Conservation (phyloP, 2,888 invertebrate species). For the Desoria tigrina region DNA sequence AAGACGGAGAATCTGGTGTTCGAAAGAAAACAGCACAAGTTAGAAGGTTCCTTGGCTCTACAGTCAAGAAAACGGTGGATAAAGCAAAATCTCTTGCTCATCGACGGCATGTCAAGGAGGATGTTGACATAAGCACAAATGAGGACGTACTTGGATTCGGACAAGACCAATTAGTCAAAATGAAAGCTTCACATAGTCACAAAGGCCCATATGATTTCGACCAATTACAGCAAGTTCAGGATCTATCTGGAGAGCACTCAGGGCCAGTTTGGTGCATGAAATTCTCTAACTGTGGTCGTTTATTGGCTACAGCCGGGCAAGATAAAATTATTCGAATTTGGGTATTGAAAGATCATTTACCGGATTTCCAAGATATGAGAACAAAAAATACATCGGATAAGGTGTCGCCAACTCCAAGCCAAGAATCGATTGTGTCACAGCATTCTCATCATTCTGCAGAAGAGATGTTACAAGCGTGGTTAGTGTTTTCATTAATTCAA, state of each 20-base stretch:
- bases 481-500: conserved; percentile 2
- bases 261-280: conserved; percentile 99
- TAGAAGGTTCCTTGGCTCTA: conserved; percentile 71
- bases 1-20: conserved; percentile 59
- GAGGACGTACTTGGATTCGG: conserved; percentile 64
- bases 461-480: conserved; percentile 51
- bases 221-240: conserved; percentile 80
- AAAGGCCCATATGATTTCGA: conserved; percentile 98
- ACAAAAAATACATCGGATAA: conserved; percentile 92
- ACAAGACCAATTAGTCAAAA: conserved; percentile 55
- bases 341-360: conserved; percentile 86
- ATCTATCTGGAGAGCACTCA: conserved; percentile 67
- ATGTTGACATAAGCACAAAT: conserved; percentile 79
- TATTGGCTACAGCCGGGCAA: conserved; percentile 96
- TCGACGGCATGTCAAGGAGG: conserved; percentile 72
- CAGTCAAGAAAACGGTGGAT: conserved; percentile 86
- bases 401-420: conserved; percentile 88
- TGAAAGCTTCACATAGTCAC: conserved; percentile 92
- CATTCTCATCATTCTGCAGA: conserved; percentile 57
- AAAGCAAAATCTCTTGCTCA: conserved; percentile 88
- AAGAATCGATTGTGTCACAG: conserved; percentile 83
- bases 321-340: conserved; percentile 91
- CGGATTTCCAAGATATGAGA: conserved; percentile 83
- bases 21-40: conserved; percentile 58
- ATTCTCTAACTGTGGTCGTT: conserved; percentile 90